Evolutionary conservation across 2,888 invertebrate genomes (phyloP).

Genomic region (Drosophila longiperda): DNA sequence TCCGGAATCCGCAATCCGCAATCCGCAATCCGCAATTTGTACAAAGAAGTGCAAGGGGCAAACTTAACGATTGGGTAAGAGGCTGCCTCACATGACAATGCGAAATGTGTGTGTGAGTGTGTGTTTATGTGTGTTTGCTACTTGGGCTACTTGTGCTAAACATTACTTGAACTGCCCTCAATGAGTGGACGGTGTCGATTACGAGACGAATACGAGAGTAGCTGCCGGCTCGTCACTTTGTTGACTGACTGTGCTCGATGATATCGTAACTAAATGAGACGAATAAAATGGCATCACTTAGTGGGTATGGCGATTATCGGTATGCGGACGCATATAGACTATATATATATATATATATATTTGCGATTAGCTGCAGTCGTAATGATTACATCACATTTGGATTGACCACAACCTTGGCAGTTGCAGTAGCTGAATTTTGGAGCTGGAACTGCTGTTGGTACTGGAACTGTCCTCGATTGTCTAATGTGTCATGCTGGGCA

Average conservation of each 20-base stretch:
- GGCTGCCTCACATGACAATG: constrained; percentile 25
- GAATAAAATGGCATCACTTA: constrained; percentile 45
- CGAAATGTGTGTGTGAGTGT: not conserved
- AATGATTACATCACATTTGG: constrained; percentile 27
- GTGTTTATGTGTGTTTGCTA: constrained; percentile 5
- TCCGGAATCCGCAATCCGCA: constrained; percentile 26
- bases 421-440: constrained; percentile 13
- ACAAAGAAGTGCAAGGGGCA: constrained; percentile 9
- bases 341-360: not conserved
- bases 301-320: constrained; percentile 32
- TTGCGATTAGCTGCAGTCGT: constrained; percentile 9
- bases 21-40: constrained; percentile 18
- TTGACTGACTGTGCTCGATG: constrained; percentile 38
- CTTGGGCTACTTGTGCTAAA: constrained; percentile 31
- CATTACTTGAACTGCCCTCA: constrained; percentile 50
- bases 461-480: constrained; percentile 5
- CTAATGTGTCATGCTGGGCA: constrained; percentile 51
- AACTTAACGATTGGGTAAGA: constrained; percentile 28
- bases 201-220: constrained; percentile 9
- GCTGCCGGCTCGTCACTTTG: constrained; percentile 27
- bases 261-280: constrained; percentile 42
- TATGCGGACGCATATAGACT: constrained; percentile 7
- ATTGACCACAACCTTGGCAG: constrained; percentile 26
- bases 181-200: constrained; percentile 24
- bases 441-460: not conserved